phyloP scores from a whole-genome alignment of 2,888 invertebrate species.

The Napeogenes inachia region DNA sequence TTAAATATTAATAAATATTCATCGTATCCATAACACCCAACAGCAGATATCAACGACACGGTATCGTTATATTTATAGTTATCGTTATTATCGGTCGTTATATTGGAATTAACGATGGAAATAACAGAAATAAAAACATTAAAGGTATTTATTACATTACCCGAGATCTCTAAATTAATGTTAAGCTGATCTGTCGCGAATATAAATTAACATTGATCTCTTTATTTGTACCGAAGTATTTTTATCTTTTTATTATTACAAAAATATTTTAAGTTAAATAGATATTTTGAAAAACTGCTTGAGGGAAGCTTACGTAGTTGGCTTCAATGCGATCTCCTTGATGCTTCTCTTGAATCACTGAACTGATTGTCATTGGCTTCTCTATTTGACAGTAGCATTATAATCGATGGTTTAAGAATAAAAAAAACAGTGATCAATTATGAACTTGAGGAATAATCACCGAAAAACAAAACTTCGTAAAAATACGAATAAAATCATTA shows the following conservation, averaged over 20 bases:
- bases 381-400: no score
- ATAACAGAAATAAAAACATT: slow-evolving; percentile 68
- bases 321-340: no score
- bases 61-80: slow-evolving; percentile 68
- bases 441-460: no score
- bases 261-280: no score
- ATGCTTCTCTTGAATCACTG: no score
- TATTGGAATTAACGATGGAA: slow-evolving; percentile 67
- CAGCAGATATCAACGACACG: slow-evolving; percentile 46
- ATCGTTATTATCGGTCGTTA: slow-evolving; percentile 74
- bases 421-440: no score
- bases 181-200: slow-evolving; percentile 27
- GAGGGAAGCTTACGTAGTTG: no score
- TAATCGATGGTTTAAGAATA: no score
- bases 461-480: no score
- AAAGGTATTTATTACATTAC: slow-evolving; percentile 59
- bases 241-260: not conserved
- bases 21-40: slow-evolving; percentile 37
- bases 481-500: no score
- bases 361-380: no score
- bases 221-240: slow-evolving; percentile 12
- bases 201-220: slow-evolving; percentile 19
- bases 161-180: slow-evolving; percentile 39
- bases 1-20: not conserved
- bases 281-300: no score